Percentiles rank a stretch among this genome's conserved stretches.
These are phyloP conservation scores for Pampus argenteus DNA, from an alignment of 2,797 vertebrate species.

Conservation along the genomic window DNA sequence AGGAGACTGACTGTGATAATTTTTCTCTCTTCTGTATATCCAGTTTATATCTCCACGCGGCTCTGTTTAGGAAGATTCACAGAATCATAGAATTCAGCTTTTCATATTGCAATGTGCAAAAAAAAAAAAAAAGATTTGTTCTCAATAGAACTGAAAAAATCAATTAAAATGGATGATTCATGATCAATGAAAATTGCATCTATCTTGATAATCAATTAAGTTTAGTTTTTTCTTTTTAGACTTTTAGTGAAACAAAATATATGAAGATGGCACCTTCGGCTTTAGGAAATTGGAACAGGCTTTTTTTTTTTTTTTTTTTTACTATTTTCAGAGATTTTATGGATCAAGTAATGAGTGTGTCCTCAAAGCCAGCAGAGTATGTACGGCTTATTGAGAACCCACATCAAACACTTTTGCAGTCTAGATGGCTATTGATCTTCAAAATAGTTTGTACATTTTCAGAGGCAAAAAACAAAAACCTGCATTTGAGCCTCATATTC, in stretches of 20 bases:
- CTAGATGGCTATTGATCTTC: conserved; percentile 54
- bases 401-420: conserved; percentile 47
- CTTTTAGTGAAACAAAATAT: no score
- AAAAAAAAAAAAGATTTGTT: not conserved
- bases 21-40: conserved; percentile 46
- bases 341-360: conserved; percentile 5
- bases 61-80: conserved; percentile 24
- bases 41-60: conserved; percentile 27
- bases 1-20: conserved; percentile 63
- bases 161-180: no score
- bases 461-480: conserved; percentile 23
- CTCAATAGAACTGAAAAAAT: not conserved
- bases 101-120: conserved; percentile 27
- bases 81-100: conserved; percentile 37
- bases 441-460: conserved; percentile 51
- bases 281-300: no score
- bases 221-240: no score
- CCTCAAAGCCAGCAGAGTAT: conserved; percentile 30
- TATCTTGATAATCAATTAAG: no score
- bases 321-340: no score
- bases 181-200: no score
- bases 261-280: no score
- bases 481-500: conserved; percentile 36
- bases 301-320: no score
- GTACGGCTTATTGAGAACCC: conserved; percentile 47